Evolutionary conservation across 2,888 invertebrate genomes (phyloP).

Genomic region (Tachystola acroxantha): DNA sequence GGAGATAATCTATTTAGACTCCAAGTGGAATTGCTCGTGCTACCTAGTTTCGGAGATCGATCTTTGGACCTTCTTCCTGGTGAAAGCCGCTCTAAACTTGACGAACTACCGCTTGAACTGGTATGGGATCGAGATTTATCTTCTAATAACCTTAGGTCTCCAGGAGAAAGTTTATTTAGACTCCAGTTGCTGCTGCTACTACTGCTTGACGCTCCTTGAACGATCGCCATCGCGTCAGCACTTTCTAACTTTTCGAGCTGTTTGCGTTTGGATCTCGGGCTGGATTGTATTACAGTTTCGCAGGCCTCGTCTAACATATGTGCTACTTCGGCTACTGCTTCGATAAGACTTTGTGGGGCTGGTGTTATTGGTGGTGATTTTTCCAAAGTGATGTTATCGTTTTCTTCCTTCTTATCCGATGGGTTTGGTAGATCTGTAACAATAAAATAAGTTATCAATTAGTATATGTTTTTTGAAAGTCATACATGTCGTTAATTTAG

Average conservation of each 20-base stretch:
- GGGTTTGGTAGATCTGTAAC: slow-evolving; percentile 46
- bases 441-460: slow-evolving; percentile 7
- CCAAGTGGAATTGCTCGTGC: slow-evolving; percentile 73
- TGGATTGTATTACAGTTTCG: slow-evolving; percentile 81
- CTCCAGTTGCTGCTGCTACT: slow-evolving; percentile 76
- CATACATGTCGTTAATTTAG: not conserved
- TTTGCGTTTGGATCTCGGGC: slow-evolving; percentile 74
- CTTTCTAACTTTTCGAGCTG: slow-evolving; percentile 72
- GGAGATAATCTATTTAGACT: slow-evolving; percentile 70
- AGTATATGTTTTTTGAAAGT: not conserved
- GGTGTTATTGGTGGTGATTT: slow-evolving; percentile 41
- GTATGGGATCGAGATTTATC: slow-evolving; percentile 69
- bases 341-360: slow-evolving; percentile 72
- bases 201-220: slow-evolving; percentile 70
- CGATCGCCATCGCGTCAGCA: slow-evolving; percentile 61
- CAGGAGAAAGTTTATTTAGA: slow-evolving; percentile 70
- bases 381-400: slow-evolving; percentile 19
- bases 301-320: slow-evolving; percentile 83
- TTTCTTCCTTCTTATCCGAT: slow-evolving; percentile 38
- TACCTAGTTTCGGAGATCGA: slow-evolving; percentile 69
- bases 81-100: slow-evolving; percentile 68
- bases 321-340: slow-evolving; percentile 82
- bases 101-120: slow-evolving; percentile 72
- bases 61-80: slow-evolving; percentile 72
- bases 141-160: slow-evolving; percentile 68